Evolutionary conservation across 2,888 invertebrate species (phyloP).

Genomic region (Eucera pruinosa): DNA sequence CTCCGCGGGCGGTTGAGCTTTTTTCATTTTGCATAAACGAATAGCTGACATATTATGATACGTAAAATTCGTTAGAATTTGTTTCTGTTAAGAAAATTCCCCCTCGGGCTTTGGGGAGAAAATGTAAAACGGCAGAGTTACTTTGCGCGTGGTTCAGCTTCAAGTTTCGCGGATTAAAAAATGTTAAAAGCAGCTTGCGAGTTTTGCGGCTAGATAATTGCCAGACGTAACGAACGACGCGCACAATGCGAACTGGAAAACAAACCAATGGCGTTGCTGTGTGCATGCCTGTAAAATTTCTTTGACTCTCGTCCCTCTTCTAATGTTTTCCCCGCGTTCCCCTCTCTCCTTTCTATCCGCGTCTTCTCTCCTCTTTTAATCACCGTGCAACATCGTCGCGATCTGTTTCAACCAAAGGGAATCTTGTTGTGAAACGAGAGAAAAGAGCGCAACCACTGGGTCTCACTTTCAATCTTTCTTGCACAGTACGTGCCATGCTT

Average conservation of each 20-base stretch:
- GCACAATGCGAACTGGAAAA: slow-evolving; percentile 35
- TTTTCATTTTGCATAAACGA: too few relatives aligned
- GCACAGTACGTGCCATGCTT: too few relatives aligned
- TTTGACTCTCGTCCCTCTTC: slow-evolving; percentile 22
- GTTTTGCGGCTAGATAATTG: slow-evolving; percentile 39
- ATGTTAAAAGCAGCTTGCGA: slow-evolving; percentile 35
- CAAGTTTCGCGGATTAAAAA: slow-evolving; percentile 38
- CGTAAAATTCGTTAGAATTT: too few relatives aligned
- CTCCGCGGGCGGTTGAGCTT: too few relatives aligned
- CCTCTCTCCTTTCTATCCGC: slow-evolving; percentile 17
- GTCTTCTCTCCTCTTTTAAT: slow-evolving; percentile 25
- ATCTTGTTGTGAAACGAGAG: slow-evolving; percentile 26
- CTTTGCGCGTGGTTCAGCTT: slow-evolving; percentile 12
- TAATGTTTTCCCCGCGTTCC: neutral
- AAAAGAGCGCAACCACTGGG: slow-evolving; percentile 1
- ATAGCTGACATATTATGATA: too few relatives aligned
- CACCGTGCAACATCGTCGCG: neutral
- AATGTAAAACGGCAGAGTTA: slow-evolving; percentile 5
- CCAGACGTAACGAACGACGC: slow-evolving; percentile 43
- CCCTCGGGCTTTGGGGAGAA: too few relatives aligned
- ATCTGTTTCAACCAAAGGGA: slow-evolving; percentile 6
- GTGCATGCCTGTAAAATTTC: slow-evolving; percentile 18
- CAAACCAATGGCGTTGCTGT: slow-evolving; percentile 22
- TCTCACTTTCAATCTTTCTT: neutral
- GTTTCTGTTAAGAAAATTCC: too few relatives aligned